phyloP scores from a whole-genome alignment of 2,888 invertebrate species.

The Polydrusus tereticollis region DNA sequence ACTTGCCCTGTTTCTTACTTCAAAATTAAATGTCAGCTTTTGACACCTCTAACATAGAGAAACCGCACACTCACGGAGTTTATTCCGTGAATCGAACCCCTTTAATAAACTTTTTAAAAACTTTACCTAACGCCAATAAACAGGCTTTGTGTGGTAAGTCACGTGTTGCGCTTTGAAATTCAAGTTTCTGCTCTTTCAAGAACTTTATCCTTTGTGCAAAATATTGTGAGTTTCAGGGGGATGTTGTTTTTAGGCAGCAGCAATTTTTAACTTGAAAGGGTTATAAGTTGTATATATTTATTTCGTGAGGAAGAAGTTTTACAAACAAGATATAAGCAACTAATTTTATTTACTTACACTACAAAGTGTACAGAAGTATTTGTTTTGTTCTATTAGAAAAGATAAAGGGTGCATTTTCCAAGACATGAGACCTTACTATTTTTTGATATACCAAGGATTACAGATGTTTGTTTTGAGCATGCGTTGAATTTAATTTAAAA shows the following conservation, averaged over 20 bases:
- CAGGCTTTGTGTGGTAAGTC: background rate
- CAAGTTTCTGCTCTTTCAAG: background rate
- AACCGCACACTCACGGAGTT: background rate
- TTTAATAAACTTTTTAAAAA: conserved; percentile 9
- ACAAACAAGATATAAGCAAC: no score
- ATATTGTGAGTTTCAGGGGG: background rate
- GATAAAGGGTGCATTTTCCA: no score
- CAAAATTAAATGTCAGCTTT: background rate
- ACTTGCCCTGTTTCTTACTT: background rate
- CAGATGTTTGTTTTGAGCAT: no score
- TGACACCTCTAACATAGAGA: background rate
- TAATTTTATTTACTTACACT: no score
- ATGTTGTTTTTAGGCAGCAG: background rate
- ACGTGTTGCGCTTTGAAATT: background rate
- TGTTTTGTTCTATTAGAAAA: no score
- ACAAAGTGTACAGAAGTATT: no score
- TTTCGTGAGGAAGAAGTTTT: no score
- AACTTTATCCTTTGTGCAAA: conserved; percentile 2
- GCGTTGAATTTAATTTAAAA: no score
- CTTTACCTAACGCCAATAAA: conserved; percentile 6
- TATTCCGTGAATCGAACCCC: background rate
- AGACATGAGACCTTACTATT: no score
- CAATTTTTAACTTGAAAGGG: background rate
- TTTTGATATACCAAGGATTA: no score
- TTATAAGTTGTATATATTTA: background rate